Base-by-base conservation (phyloP, 92 coral and sea anemone genomes). In the Metridium senile region DNA sequence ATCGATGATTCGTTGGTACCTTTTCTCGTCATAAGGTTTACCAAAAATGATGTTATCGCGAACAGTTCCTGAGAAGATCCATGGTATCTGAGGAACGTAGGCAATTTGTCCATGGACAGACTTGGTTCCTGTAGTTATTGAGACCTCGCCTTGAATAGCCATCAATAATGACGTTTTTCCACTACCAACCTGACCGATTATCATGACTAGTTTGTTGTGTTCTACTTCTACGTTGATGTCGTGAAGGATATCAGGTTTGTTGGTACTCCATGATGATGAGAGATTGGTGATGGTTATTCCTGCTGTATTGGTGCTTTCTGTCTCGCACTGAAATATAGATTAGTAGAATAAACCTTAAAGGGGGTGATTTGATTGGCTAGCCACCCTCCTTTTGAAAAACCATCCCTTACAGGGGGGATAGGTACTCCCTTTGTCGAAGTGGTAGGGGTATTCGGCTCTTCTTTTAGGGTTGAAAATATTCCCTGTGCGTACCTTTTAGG, bases 31-130 rank as follows among this genome's bases (percentile, higher is more conserved):
- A n/a, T 31, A 73, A 6, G 32, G 26, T 27, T 58, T 73, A 11
- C 78, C 78, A 34, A 73, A 73, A 33, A 58, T 30, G 31, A 73
- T 73, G 52, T 73, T 73, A 25, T 73, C 78, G 33, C 78, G 78
- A 23, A 73, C 54, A 22, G 78, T 57, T 25, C 68, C 78, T 29
- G 78, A 73, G 52, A 73, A 73, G 33, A 54, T 58, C 78, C 78
- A 73, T 3, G 78, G 78, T 26, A 73, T 62, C 57, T 73, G 78
- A 22, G 67, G 33, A n/a, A 58, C 78, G 57, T 73, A 73, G 31
- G 78, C 78, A 25, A 57, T 73, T 22, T 33, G 28, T 28, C 78
- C 78, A 20, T 58, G 19, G 21, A 0, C 9, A n/a, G 56, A 34
- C 9, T 56, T 18, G 6, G 30, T 10, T 1, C 78, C 78, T 10